Evolutionary conservation across 1,140 invertebrate species (phyloP).

Genomic region (Bombus consobrinus): DNA sequence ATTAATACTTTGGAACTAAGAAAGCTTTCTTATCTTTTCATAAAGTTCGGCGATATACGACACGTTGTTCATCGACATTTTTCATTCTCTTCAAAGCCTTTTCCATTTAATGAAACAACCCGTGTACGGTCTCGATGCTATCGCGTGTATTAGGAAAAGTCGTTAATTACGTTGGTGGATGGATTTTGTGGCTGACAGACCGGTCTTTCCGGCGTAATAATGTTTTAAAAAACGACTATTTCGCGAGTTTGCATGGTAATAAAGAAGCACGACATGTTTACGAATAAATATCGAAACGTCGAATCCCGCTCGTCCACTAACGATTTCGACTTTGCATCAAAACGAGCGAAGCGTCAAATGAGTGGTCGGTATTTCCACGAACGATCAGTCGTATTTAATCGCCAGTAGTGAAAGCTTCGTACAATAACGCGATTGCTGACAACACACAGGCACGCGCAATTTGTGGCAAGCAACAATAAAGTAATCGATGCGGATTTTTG

Average conservation of each 20-base stretch:
- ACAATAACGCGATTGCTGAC: neutral
- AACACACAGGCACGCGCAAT: neutral
- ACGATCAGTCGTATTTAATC: neutral
- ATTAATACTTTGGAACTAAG: neutral
- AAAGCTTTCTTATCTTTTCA: neutral
- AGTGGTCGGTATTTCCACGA: constrained; percentile 19
- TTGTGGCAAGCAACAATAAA: neutral
- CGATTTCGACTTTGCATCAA: neutral
- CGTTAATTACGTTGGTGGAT: constrained; percentile 14
- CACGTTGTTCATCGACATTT: neutral
- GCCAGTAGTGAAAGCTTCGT: constrained; percentile 18
- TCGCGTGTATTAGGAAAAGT: neutral
- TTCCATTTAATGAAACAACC: neutral
- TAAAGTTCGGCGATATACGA: neutral
- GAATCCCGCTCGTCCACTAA: neutral
- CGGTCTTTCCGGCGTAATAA: constrained; percentile 4
- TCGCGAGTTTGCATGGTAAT: neutral
- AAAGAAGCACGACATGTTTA: constrained; percentile 13
- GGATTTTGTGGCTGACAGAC: constrained; percentile 16
- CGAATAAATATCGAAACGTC: constrained; percentile 23
- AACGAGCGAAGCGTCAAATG: neutral
- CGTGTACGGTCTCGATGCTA: neutral
- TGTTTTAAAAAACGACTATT: constrained; percentile 20
- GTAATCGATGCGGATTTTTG: constrained; percentile 4
- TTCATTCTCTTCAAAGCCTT: neutral